Base-by-base conservation (phyloP, 2,113 vertebrate genomes). In the Solea senegalensis region DNA sequence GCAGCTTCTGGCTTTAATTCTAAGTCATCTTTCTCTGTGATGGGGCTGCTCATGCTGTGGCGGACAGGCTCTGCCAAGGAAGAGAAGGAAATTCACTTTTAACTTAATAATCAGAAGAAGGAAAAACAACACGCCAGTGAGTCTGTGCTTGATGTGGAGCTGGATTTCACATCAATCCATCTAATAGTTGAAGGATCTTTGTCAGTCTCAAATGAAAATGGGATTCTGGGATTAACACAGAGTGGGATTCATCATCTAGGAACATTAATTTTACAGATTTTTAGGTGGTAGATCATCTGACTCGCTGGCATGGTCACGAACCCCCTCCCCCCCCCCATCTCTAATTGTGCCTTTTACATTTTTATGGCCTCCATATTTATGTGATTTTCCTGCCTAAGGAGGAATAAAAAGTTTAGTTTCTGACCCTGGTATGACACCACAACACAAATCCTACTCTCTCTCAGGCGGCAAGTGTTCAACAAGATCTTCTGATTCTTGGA, bases 1-100 rank as follows among this genome's bases (percentile, higher is more conserved):
- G 52, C 46, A 7, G 52, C 52, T 52, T 48, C 58, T 58, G 69
- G 70, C 27, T 44, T 14, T 73, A 53, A 46, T 53, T 53, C 58
- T 0, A 69, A 39, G 16, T 74, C 15, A 12, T 49, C 65, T 56
- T 49, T 40, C 16, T 16, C 54, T 13, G 58, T 34, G 45, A 51
- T 14, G 27, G 26, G 6, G 16, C 14, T 26, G 40, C 26, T 41
- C 39, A 9, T 9, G 46, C 45, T 46, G 58, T 12, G 16, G n/a
- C 60, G 51, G 16, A 49, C 34, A 69, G 43, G 21, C 34, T 43
- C 27, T 53, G 11, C 46, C 41, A 63, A 63, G 39, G 13, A 40
- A 63, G 45, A 54, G 49, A 65, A 44, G 9, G 51, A 45, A 65
- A 43, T 56, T 7, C 9, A 43, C 55, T 2, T 61, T 26, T 62